These are phyloP conservation scores for Machaerirhynchus nigripectus DNA, from an alignment of 2,113 vertebrate genomes.

Conservation along the genomic window DNA sequence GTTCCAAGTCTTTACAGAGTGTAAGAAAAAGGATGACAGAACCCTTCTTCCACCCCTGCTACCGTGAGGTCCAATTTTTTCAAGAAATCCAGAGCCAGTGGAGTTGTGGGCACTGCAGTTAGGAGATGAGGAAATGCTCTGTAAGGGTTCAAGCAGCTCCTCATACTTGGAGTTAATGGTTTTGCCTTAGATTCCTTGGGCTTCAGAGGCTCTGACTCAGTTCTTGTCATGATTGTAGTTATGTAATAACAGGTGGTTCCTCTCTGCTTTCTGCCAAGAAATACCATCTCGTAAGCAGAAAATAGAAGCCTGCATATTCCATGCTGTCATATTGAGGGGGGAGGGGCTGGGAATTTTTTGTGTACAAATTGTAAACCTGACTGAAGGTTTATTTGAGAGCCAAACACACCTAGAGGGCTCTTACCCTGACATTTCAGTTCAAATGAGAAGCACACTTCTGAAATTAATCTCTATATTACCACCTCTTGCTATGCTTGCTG, in stretches of 20 bases:
- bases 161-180: not conserved
- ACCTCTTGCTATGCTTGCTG: not conserved
- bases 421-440: not conserved
- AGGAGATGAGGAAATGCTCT: not conserved
- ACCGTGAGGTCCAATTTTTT: not conserved
- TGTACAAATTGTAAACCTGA: not conserved
- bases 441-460: not conserved
- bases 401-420: not conserved
- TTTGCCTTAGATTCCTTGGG: not conserved
- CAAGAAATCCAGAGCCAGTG: not conserved
- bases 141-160: not conserved
- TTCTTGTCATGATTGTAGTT: conserved; percentile 4
- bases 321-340: not conserved
- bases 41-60: not conserved
- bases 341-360: not conserved
- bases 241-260: not conserved
- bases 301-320: not conserved
- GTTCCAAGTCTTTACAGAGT: not conserved
- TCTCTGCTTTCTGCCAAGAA: conserved; percentile 11
- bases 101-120: not conserved
- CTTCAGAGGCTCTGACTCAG: not conserved
- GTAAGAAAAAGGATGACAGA: not conserved
- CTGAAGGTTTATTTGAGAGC: not conserved
- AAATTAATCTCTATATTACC: not conserved
- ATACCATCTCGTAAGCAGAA: not conserved